phyloP scores from a whole-genome alignment of 2,888 invertebrate species.

The Cataglyphis rosenhaueri region DNA sequence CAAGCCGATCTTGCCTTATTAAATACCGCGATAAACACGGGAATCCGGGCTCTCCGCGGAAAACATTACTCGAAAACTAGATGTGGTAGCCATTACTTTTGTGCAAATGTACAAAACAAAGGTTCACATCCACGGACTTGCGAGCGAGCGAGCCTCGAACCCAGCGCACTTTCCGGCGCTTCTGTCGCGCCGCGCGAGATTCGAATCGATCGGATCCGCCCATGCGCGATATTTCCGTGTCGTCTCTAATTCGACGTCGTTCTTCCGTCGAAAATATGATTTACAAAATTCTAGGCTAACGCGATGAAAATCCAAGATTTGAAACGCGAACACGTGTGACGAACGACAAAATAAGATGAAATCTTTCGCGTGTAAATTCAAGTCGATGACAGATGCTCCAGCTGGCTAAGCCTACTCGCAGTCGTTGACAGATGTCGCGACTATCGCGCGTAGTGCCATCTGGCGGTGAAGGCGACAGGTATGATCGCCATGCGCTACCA shows the following conservation, averaged over 20 bases:
- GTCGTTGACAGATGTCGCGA: constrained; percentile 15
- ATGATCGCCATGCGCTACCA: constrained; percentile 51
- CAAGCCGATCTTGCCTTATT: constrained; percentile 83
- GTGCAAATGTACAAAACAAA: constrained; percentile 94
- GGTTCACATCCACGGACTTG: constrained; percentile 85
- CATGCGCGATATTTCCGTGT: neutral
- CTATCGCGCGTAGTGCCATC: constrained; percentile 43
- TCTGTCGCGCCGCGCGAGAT: constrained; percentile 65
- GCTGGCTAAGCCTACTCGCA: constrained; percentile 71
- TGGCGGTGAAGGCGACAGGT: constrained; percentile 49
- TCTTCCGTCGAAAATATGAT: neutral
- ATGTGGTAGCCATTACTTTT: constrained; percentile 94
- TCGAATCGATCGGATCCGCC: neutral
- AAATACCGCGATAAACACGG: constrained; percentile 81
- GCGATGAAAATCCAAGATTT: neutral
- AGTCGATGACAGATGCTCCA: neutral
- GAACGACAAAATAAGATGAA: neutral
- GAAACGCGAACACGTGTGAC: neutral
- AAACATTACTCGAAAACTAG: constrained; percentile 93
- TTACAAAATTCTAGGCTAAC: neutral
- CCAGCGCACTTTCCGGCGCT: constrained; percentile 74
- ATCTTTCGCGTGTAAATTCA: neutral
- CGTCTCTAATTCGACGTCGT: neutral
- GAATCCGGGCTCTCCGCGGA: constrained; percentile 86
- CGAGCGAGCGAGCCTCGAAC: constrained; percentile 82